A percentile compares a stretch with the other conserved stretches of the same genome.
Evolutionary conservation across 2,797 vertebrate species (phyloP).

Genomic region (Sarcoramphus papa): DNA sequence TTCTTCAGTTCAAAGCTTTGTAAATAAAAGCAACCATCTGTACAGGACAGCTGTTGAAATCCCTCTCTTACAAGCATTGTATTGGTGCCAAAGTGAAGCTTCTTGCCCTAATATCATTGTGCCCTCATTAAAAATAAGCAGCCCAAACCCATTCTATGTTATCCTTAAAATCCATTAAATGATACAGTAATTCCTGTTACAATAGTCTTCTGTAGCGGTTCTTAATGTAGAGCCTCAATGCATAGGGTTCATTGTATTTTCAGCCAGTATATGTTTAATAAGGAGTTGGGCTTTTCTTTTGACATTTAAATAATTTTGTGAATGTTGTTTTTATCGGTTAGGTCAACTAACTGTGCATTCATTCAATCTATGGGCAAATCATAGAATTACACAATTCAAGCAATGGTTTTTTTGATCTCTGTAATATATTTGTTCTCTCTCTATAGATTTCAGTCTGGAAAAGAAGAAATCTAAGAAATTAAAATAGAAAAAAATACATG

Average conservation of each 20-base stretch:
- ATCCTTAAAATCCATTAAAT: neutral
- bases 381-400: neutral
- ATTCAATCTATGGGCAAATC: neutral
- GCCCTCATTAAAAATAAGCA: slow-evolving; percentile 7
- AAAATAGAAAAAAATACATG: neutral
- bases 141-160: neutral
- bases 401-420: neutral
- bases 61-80: neutral
- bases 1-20: slow-evolving; percentile 19
- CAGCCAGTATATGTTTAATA: neutral
- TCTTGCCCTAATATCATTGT: neutral
- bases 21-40: slow-evolving; percentile 40
- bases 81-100: slow-evolving; percentile 34
- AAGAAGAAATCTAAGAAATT: neutral
- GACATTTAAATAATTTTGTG: neutral
- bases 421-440: neutral
- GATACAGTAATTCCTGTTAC: neutral
- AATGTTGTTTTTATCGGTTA: neutral
- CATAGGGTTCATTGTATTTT: neutral
- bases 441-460: neutral
- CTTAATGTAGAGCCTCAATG: neutral
- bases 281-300: neutral
- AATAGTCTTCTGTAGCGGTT: neutral
- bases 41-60: slow-evolving; percentile 43
- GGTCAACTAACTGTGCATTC: neutral